Conservation (phyloP, 2,797 vertebrate species). For the Neostethus bicornis region DNA sequence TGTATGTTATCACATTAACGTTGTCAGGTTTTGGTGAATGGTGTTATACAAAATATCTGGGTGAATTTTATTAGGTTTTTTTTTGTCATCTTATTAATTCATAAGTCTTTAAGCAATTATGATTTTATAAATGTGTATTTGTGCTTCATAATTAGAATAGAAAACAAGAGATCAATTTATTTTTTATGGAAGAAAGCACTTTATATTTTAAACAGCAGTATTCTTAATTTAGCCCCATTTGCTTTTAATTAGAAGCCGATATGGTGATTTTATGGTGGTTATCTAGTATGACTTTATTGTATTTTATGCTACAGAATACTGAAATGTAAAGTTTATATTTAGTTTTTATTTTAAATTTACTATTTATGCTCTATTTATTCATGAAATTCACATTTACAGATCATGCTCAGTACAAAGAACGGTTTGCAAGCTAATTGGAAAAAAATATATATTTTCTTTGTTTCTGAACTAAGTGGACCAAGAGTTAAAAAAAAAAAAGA, state of each 20-base stretch:
- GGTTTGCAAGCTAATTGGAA: conserved; percentile 40
- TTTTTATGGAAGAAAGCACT: conserved; percentile 78
- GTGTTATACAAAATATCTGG: conserved; percentile 44
- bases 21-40: conserved; percentile 55
- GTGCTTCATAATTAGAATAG: conserved; percentile 50
- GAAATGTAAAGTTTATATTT: conserved; percentile 48
- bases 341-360: conserved; percentile 63
- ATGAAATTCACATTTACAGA: conserved; percentile 56
- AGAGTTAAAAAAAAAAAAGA: conserved; percentile 12
- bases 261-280: conserved; percentile 23
- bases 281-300: conserved; percentile 21
- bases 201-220: conserved; percentile 80
- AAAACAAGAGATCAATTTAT: conserved; percentile 47
- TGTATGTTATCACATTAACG: conserved; percentile 58
- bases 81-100: conserved; percentile 31
- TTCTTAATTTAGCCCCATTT: conserved; percentile 53
- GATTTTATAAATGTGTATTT: conserved; percentile 38
- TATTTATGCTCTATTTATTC: conserved; percentile 84
- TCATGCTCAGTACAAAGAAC: conserved; percentile 48
- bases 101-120: conserved; percentile 46
- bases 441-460: conserved; percentile 13
- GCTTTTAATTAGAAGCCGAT: conserved; percentile 30
- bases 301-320: conserved; percentile 51
- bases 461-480: conserved; percentile 24
- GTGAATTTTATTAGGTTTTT: conserved; percentile 36